Conservation (phyloP, 2,888 invertebrate species). For the Hyles lineata region DNA sequence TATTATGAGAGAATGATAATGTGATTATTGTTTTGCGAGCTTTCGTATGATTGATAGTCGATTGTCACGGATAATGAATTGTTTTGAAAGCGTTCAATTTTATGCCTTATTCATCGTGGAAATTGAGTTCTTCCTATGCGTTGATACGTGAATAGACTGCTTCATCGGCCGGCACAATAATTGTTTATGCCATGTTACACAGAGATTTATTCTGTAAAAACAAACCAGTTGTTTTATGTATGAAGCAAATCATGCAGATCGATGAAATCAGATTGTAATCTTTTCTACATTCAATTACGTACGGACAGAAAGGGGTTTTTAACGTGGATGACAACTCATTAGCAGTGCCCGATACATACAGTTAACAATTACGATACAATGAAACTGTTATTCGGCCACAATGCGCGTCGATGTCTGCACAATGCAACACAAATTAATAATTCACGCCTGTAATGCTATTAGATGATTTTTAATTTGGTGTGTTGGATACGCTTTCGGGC, state of each 20-base stretch:
- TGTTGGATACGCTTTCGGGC: slow-evolving; percentile 64
- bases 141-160: slow-evolving; percentile 33
- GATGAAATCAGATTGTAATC: slow-evolving; percentile 21
- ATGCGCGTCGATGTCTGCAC: slow-evolving; percentile 54
- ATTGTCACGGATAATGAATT: slow-evolving; percentile 81
- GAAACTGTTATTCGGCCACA: slow-evolving; percentile 51
- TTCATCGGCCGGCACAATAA: slow-evolving; percentile 36
- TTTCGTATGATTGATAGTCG: slow-evolving; percentile 77
- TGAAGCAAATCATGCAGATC: slow-evolving; percentile 15
- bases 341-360: slow-evolving; percentile 36
- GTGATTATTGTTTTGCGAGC: slow-evolving; percentile 84
- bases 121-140: slow-evolving; percentile 34
- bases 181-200: slow-evolving; percentile 32
- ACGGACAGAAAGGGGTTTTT: slow-evolving; percentile 47
- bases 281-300: slow-evolving; percentile 44
- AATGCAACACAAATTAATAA: slow-evolving; percentile 79
- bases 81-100: slow-evolving; percentile 67
- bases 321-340: slow-evolving; percentile 47
- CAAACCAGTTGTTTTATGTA: background rate
- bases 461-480: slow-evolving; percentile 75
- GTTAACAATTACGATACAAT: slow-evolving; percentile 47
- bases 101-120: slow-evolving; percentile 53
- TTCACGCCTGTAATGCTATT: slow-evolving; percentile 75
- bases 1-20: slow-evolving; percentile 83
- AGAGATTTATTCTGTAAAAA: slow-evolving; percentile 16